Conservation (phyloP, 92 coral and sea anemone genomes). For the Phenganax subtilis region DNA sequence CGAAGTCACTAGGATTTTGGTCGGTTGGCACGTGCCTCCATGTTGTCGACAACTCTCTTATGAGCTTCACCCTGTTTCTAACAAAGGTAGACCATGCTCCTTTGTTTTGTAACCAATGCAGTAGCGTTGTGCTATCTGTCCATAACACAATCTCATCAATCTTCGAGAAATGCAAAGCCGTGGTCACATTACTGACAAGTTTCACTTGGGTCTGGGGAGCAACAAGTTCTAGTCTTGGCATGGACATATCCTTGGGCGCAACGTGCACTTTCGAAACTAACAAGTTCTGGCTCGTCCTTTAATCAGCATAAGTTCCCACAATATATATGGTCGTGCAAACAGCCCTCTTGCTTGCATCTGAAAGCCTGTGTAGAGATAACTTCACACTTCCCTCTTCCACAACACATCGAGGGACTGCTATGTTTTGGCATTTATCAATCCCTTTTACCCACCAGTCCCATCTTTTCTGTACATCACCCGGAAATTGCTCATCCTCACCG, state of each 20-base stretch:
- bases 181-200: neutral
- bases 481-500: conserved; percentile 47
- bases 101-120: conserved; percentile 13
- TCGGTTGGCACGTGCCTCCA: neutral
- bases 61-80: neutral
- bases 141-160: neutral
- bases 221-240: conserved; percentile 26
- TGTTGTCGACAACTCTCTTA: neutral
- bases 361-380: conserved; percentile 11
- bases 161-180: neutral
- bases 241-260: conserved; percentile 6
- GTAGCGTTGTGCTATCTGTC: conserved; percentile 19
- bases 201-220: conserved; percentile 31
- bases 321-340: conserved; percentile 25
- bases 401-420: conserved; percentile 55
- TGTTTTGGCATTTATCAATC: conserved; percentile 18
- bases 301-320: neutral
- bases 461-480: conserved; percentile 19
- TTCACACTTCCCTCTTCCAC: neutral
- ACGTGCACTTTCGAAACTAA: conserved; percentile 1
- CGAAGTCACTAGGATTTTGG: conserved; percentile 12
- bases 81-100: conserved; percentile 11
- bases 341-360: conserved; percentile 22
- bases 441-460: conserved; percentile 45
- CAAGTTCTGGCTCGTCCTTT: neutral